A percentile compares a stretch with the other conserved stretches of the same genome.
These are phyloP conservation scores for Dryobota labecula DNA, from an alignment of 2,888 invertebrate genomes.

Conservation along the genomic window DNA sequence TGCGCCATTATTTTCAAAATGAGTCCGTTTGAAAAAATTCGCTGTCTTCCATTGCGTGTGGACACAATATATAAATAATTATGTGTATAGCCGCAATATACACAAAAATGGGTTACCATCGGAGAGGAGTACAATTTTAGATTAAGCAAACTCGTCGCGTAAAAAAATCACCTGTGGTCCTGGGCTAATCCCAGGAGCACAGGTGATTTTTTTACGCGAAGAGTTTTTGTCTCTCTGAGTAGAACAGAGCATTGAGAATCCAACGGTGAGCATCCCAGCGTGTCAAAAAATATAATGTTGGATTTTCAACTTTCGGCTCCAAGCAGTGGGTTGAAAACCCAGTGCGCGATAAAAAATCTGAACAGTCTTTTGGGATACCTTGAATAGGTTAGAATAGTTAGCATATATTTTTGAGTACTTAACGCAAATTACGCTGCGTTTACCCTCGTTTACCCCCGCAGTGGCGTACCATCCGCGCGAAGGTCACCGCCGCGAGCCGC, in stretches of 20 bases:
- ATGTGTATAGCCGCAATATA: background rate
- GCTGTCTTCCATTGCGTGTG: background rate
- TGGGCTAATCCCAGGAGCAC: no score
- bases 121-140: background rate
- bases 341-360: background rate
- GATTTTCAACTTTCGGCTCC: background rate
- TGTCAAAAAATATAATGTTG: background rate
- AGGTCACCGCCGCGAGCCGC: slow-evolving; percentile 77
- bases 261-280: background rate
- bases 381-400: background rate
- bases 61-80: background rate
- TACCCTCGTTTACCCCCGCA: slow-evolving; percentile 5
- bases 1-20: background rate
- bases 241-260: background rate
- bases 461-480: slow-evolving; percentile 80
- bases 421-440: slow-evolving; percentile 29
- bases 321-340: background rate
- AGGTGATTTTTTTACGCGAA: no score
- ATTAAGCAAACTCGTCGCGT: no score
- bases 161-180: no score
- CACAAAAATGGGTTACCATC: background rate
- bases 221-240: no score
- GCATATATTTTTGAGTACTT: background rate
- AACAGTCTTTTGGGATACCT: background rate
- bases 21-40: background rate